Conservation (phyloP, 2,888 invertebrate species). For the Lamellibrachia satsuma region DNA sequence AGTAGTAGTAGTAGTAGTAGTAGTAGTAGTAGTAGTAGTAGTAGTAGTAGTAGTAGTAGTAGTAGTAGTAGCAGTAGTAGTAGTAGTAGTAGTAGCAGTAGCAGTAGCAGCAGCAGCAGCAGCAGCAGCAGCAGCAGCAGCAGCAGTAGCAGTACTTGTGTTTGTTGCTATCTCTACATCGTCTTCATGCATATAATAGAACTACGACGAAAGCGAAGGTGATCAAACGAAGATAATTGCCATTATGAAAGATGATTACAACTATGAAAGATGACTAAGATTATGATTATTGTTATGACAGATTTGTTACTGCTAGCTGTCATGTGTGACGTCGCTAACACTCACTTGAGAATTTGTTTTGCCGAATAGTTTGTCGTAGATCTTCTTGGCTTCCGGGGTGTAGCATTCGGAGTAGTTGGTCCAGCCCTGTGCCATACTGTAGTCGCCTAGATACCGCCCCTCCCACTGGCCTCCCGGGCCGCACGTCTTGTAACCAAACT, state of each 20-base stretch:
- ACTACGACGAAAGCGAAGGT: no score
- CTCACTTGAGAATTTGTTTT: constrained; percentile 64
- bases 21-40: constrained; percentile 39
- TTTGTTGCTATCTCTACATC: constrained; percentile 28
- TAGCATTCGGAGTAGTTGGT: constrained; percentile 86
- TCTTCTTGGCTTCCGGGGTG: constrained; percentile 74
- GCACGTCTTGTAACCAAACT: constrained; percentile 77
- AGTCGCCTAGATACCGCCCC: constrained; percentile 63
- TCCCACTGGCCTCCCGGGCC: constrained; percentile 78
- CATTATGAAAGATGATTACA: not conserved
- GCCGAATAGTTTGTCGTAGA: constrained; percentile 75
- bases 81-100: constrained; percentile 39
- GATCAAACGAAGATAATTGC: no score
- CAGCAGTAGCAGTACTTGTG: constrained; percentile 38
- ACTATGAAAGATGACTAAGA: not conserved
- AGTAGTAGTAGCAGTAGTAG: constrained; percentile 35
- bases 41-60: constrained; percentile 36
- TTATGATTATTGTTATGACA: not conserved
- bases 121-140: constrained; percentile 38
- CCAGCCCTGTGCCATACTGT: constrained; percentile 72
- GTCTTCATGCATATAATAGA: not conserved
- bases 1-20: constrained; percentile 39
- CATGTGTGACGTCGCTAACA: not conserved
- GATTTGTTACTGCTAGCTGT: not conserved
- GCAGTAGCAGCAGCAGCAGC: constrained; percentile 36